Evolutionary conservation across 2,797 vertebrate species (phyloP), one percentile per base, ranked within the genome.

Genomic region (Karalla daura): DNA sequence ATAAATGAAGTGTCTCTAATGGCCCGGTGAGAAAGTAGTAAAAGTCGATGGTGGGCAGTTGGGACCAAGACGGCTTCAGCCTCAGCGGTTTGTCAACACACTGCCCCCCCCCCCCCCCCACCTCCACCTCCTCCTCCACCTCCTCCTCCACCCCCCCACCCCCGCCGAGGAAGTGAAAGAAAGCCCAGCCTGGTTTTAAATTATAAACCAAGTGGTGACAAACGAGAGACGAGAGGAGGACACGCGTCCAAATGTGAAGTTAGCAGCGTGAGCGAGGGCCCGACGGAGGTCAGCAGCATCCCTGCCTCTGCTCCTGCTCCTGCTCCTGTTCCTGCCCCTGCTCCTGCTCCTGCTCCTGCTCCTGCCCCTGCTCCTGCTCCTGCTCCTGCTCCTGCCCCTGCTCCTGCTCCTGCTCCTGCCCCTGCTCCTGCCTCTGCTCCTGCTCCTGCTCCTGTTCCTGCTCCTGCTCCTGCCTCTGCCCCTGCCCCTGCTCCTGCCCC

Each of bases 21-120:
- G 70, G 79, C 47, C 73, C 66, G 81, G 84, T 84, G 84, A 84
- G n/a, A 83, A 87, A 74, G 76, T 69, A 81, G 76, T 81, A 73
- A 80, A 80, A 75, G 77, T 54, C 47, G 79, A 83, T 47, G 79
- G 81, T 47, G 80, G 78, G 71, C 70, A 83, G 67, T 83, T 72
- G 73, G 37, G 62, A n/a, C 73, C 68, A 74, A 60, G 7, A 46
- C 27, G 52, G 73, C 65, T 56, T 13, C 47, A 58, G 70, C 49
- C n/a, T 83, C 70, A 84, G 76, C 65, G 18, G 15, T 70, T 74
- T 69, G 43, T 17, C n/a, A 25, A 30, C 68, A 66, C n/a, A 47
- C 35, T 50, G 37, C 13, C 49, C 21, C 47, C 20, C 37, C 24
- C 63, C 63, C 65, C 50, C 52, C 63, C 54, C 60, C 47, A 47